Base-by-base conservation (phyloP, 2,113 vertebrate genomes). In the Leucosticte australis region DNA sequence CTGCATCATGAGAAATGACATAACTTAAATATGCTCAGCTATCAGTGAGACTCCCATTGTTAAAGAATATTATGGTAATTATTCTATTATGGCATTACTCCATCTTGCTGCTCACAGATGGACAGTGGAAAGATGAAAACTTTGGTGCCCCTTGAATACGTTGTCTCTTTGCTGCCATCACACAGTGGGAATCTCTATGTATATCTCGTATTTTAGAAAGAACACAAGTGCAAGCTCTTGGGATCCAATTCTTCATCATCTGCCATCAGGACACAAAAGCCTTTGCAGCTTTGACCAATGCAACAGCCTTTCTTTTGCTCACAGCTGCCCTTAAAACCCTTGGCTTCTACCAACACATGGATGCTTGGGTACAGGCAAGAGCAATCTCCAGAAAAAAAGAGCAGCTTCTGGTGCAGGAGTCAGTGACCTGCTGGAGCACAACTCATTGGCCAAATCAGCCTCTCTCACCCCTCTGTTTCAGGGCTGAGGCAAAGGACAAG, bases 131-230 rank as follows among this genome's bases (percentile, higher is more conserved):
- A 65, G 27, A 82, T 27, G 10, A 75, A 64, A 76, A 69, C 15
- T 62, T 47, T 63, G 17, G 18, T 57, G 42, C 42, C 5, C 7
- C 39, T 65, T 64, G 28, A n/a, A 39, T 63, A 74, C 0, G 0
- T 39, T 63, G 14, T 37, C 30, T 31, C 37, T 42, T 92, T 28
- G 19, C 16, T 83, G 41, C 24, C 11, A 55, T 26, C 31, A n/a
- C 17, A 10, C 26, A 41, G 41, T 7, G 28, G 77, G n/a, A 87
- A 41, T 75, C 35, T 92, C 39, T 37, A 35, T 14, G 16, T 49
- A 28, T 19, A 49, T 47, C 35, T 88, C 15, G 42, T 13, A 37
- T 57, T 65, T 27, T 20, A 23, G 68, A 71, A 68, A 90, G 53
- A 60, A 55, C 50, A 65, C 31, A 77, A 41, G 20, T 11, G 26